Base-by-base conservation (phyloP, 2,888 invertebrate genomes). In the Dioctria linearis region DNA sequence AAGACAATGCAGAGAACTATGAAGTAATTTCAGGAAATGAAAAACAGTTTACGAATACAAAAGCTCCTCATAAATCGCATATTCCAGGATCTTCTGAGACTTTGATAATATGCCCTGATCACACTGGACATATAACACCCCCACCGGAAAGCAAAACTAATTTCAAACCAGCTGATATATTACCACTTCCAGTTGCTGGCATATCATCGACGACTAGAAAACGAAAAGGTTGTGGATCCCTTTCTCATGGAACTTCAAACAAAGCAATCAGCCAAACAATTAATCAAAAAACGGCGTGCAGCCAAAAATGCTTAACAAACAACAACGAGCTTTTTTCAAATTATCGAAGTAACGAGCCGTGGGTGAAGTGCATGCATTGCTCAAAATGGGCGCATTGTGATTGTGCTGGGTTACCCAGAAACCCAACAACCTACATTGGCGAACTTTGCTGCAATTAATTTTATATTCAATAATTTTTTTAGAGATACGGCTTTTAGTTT, bases 111-210 rank as follows among this genome's bases (percentile, higher is more conserved):
- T 46, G n/a, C n/a, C n/a, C n/a, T n/a, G n/a, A n/a, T n/a, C n/a
- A n/a, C n/a, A n/a, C n/a, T n/a, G n/a, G n/a, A n/a, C n/a, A n/a
- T n/a, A n/a, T n/a, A n/a, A n/a, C n/a, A n/a, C n/a, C n/a, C n/a
- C n/a, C n/a, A n/a, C n/a, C n/a, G n/a, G n/a, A n/a, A n/a, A n/a
- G n/a, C 3, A 54, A 1, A 3, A 54, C 46, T 46, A 46, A 46
- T 46, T 54, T 54, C n/a, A 54, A 54, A 54, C 54, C 54, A 54
- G n/a, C 11, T 54, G 54, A 54, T 11, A 54, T 54, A 54, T 11
- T 54, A 54, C 54, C 54, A 25, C 25, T 25, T 25, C 54, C 11
- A 54, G n/a, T n/a, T n/a, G n/a, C n/a, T n/a, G n/a, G n/a, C n/a
- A n/a, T n/a, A n/a, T n/a, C n/a, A n/a, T n/a, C n/a, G n/a, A n/a